phyloP scores from a whole-genome alignment of 2,113 vertebrate genomes.

The Gopherus evgoodei region DNA sequence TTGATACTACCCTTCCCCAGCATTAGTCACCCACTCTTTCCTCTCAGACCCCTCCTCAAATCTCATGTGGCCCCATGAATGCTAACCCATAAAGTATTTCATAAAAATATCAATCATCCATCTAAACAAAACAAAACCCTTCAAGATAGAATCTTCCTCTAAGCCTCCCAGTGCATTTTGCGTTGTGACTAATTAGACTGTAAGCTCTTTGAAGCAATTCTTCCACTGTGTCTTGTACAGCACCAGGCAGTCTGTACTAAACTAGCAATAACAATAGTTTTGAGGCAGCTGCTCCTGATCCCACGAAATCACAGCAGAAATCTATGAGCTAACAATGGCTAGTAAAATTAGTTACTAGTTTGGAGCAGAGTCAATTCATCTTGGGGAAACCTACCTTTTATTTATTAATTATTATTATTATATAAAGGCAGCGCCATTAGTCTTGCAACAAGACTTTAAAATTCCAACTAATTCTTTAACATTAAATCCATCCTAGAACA shows the following conservation, averaged over 20 bases:
- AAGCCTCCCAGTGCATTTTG: not conserved
- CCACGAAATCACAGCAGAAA: not conserved
- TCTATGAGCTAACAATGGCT: not conserved
- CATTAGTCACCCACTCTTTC: not conserved
- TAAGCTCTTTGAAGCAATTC: not conserved
- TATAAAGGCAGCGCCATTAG: not conserved
- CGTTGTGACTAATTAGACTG: not conserved
- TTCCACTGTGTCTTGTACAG: not conserved
- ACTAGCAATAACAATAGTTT: not conserved
- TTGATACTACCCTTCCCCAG: not conserved
- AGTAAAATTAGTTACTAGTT: not conserved
- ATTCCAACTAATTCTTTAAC: not conserved
- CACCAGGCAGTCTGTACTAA: not conserved
- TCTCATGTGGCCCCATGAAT: not conserved
- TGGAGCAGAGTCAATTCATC: not conserved
- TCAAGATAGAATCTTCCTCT: not conserved
- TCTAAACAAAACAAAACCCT: not conserved
- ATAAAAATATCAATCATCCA: not conserved
- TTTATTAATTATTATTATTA: not conserved
- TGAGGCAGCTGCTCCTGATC: not conserved
- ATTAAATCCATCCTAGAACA: not conserved
- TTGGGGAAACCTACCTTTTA: not conserved
- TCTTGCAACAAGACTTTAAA: not conserved
- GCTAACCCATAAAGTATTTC: not conserved
- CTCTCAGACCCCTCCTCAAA: not conserved